A percentile compares a stretch with the other conserved stretches of the same genome.
Evolutionary conservation across 2,113 vertebrate species (phyloP).

Genomic region (Crocuta crocuta): DNA sequence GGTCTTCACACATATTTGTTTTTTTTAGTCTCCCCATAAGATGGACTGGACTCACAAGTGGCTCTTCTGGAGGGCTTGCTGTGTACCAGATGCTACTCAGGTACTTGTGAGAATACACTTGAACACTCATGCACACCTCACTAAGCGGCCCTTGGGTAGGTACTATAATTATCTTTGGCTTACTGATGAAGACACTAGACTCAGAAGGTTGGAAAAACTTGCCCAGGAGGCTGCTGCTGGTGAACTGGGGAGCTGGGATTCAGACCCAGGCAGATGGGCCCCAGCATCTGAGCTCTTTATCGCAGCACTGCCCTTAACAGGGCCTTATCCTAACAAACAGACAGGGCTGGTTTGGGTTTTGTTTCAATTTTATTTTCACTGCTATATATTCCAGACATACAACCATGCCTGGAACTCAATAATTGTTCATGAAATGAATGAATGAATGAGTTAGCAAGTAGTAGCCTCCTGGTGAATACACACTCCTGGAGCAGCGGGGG

Average conservation of each 20-base stretch:
- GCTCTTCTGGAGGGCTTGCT: not conserved
- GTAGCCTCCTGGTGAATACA: not conserved
- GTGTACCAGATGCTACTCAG: not conserved
- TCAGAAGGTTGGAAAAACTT: not conserved
- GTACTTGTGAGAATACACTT: not conserved
- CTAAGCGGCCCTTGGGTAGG: not conserved
- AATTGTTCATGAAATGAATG: not conserved
- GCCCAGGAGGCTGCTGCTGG: not conserved
- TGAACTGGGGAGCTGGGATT: not conserved
- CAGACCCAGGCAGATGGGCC: not conserved
- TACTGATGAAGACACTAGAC: not conserved
- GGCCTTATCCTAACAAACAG: fast-evolving
- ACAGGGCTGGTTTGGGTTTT: not conserved
- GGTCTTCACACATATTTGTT: not conserved
- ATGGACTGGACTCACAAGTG: not conserved
- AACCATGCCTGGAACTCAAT: not conserved
- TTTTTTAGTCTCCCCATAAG: not conserved
- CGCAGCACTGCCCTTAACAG: fast-evolving
- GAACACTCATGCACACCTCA: not conserved
- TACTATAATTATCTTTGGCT: not conserved
- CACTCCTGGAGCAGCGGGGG: not conserved
- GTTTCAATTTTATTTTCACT: not conserved
- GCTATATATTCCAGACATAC: not conserved
- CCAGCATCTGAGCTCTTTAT: not conserved
- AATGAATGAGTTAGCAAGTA: not conserved